Evolutionary conservation across 2,113 vertebrate species (phyloP), one percentile per base, ranked within the genome.

Genomic region (Cephalopterus ornatus): DNA sequence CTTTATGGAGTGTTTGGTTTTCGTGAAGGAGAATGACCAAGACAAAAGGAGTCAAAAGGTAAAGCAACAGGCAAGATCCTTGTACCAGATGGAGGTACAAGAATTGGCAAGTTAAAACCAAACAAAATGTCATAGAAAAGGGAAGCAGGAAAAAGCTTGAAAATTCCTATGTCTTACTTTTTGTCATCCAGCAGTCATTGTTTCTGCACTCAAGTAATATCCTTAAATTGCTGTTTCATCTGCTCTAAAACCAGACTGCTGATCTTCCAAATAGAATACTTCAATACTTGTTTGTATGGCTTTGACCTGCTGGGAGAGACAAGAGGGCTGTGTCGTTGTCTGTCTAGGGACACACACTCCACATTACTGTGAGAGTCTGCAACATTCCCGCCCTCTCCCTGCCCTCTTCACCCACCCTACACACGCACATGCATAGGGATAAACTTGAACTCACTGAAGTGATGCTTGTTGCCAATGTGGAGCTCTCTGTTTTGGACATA

Each of bases 301-400:
- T n/a, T 33, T 83, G 35, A 0, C 0, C 65, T 71, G 66, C 26
- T 0, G 0, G 35, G 75, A 44, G 33, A 73, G 14, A 42, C 10
- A n/a, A 50, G 61, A 55, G 37, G 28, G 10, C 30, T 79, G 39
- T 20, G 46, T 41, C 15, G 3, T 5, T 52, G 41, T 33, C 30
- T 47, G 70, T 42, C 47, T n/a, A n/a, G 33, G 42, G 74, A 47
- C 16, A 20, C 6, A 12, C 9, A 6, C 22, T 58, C 13, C 26
- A 37, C 46, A 20, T 23, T 18, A 50, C 21, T 3, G 12, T 1
- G 2, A 88, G 50, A n/a, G 2, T 61, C 59, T 39, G 47, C 15
- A 63, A 35, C 14, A 9, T 7, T 28, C 33, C 30, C 42, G 24
- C 14, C 46, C 18, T 81, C 33, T 59, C 42, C 32, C 33, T 87